Percentiles rank a stretch among this genome's conserved stretches.
Conservation (phyloP, 2,888 invertebrate species). For the Sphaerophoria taeniata region DNA sequence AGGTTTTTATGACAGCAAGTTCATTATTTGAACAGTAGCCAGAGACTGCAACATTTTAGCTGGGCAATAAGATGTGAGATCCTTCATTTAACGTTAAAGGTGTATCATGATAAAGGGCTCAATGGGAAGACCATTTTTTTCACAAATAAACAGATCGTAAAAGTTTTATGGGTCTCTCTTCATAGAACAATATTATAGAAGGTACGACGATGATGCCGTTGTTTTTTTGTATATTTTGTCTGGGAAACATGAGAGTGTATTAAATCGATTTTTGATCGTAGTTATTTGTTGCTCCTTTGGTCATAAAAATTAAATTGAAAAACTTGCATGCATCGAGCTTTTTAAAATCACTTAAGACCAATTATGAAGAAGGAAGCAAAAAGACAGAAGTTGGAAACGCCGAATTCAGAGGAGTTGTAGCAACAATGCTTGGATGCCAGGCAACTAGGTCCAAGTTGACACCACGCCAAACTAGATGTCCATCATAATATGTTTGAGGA, state of each 20-base stretch:
- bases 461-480: too few species aligned
- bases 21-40: slow-evolving; percentile 62
- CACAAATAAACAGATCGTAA: slow-evolving; percentile 73
- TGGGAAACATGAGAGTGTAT: too few species aligned
- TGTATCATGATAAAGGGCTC: slow-evolving; percentile 8
- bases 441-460: too few species aligned
- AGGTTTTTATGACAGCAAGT: slow-evolving; percentile 47
- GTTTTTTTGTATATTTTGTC: slow-evolving; percentile 29
- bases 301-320: too few species aligned
- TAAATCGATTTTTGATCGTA: too few species aligned
- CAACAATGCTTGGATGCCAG: too few species aligned
- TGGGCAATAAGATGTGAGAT: slow-evolving; percentile 38
- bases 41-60: slow-evolving; percentile 12
- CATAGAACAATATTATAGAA: slow-evolving; percentile 15
- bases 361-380: too few species aligned
- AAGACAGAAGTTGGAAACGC: too few species aligned
- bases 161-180: slow-evolving; percentile 59
- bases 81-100: slow-evolving; percentile 38
- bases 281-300: slow-evolving; percentile 12
- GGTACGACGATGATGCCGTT: neutral
- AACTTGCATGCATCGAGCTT: too few species aligned
- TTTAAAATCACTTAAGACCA: too few species aligned
- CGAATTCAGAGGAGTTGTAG: too few species aligned
- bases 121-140: slow-evolving; percentile 48
- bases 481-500: too few species aligned